Evolutionary conservation across 2,113 vertebrate genomes (phyloP), one percentile per base, ranked within the genome.

Genomic region (Myotis davidii): DNA sequence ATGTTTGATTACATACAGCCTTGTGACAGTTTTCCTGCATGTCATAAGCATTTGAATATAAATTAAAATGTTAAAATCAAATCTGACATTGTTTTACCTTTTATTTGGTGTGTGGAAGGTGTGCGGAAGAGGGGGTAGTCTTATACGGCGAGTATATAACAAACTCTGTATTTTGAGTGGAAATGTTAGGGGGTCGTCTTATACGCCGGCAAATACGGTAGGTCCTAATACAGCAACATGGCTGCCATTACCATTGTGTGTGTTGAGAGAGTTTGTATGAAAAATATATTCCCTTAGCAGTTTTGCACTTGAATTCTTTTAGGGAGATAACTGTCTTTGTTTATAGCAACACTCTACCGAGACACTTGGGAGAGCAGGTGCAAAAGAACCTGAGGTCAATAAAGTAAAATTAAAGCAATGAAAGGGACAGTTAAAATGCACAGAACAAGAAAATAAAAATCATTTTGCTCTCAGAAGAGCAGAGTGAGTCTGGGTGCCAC

Each of bases 351-450:
- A 54, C 23, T 90, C 32, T 37, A 32, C 11, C 25, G 37, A 91
- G 64, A 83, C 50, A 76, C 85, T 88, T 64, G 61, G 69, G 21
- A 88, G 25, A 37, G 37, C 17, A 88, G 59, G 54, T 61, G 65
- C 87, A 54, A 95, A 70, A 81, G 64, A 91, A 39, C 27, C 69
- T 81, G 79, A 84, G 59, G 42, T 92, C 85, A 91, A 18, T n/a
- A 88, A 70, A 85, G 59, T 21, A 67, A 29, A 74, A 34, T 1
- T 9, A 52, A 9, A 39, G 16, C 18, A 84, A 37, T 50, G 65
- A 54, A 78, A 79, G 34, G 76, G 20, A 83, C 20, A 81, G 32
- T 34, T 48, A 67, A 72, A 93, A 27, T 69, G 14, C 12, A 39
- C 64, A 95, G 64, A 79, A 91, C 2, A 69, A 48, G 45, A 54